A percentile compares a stretch with the other conserved stretches of the same genome.
Conservation (phyloP, 2,888 invertebrate genomes). For the Pimpla rufipes region DNA sequence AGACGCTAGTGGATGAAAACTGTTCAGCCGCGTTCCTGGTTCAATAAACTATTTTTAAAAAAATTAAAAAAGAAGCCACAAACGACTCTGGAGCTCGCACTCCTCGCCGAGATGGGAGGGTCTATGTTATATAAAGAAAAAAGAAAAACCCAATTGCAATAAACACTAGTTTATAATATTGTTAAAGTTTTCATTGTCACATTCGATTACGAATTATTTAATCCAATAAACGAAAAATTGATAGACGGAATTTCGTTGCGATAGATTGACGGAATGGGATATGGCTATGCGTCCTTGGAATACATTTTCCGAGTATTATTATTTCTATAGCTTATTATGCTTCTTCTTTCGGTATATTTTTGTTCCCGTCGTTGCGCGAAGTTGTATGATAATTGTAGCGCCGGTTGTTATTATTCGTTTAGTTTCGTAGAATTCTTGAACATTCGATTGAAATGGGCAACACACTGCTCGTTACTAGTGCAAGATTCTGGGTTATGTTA, state of each 20-base stretch:
- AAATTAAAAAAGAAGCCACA: slow-evolving; percentile 20
- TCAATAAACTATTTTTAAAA: slow-evolving; percentile 36
- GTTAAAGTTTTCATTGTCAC: slow-evolving; percentile 57
- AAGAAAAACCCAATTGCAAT: slow-evolving; percentile 49
- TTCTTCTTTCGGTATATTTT: slow-evolving; percentile 47
- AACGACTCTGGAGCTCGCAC: slow-evolving; percentile 8
- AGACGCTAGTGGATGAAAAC: slow-evolving; percentile 73
- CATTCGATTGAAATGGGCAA: slow-evolving; percentile 12
- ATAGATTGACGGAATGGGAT: slow-evolving; percentile 36
- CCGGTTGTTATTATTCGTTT: slow-evolving; percentile 21
- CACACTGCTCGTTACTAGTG: slow-evolving; percentile 28
- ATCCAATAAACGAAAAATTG: slow-evolving; percentile 42
- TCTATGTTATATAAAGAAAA: slow-evolving; percentile 45
- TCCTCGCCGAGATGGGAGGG: slow-evolving; percentile 27
- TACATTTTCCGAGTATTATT: slow-evolving; percentile 68
- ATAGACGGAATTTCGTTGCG: slow-evolving; percentile 36
- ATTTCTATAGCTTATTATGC: slow-evolving; percentile 54
- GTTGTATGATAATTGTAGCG: background rate
- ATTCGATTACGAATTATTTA: slow-evolving; percentile 48
- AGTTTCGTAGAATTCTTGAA: slow-evolving; percentile 16
- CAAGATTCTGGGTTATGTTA: slow-evolving; percentile 39
- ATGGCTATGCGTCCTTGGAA: slow-evolving; percentile 64
- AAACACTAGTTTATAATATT: slow-evolving; percentile 45
- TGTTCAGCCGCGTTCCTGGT: slow-evolving; percentile 21
- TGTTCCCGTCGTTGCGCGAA: slow-evolving; percentile 50